Percentiles rank a stretch among this genome's conserved stretches.
These are phyloP conservation scores for Parasteatoda tepidariorum DNA, from an alignment of 1,140 invertebrate genomes.

Conservation along the genomic window DNA sequence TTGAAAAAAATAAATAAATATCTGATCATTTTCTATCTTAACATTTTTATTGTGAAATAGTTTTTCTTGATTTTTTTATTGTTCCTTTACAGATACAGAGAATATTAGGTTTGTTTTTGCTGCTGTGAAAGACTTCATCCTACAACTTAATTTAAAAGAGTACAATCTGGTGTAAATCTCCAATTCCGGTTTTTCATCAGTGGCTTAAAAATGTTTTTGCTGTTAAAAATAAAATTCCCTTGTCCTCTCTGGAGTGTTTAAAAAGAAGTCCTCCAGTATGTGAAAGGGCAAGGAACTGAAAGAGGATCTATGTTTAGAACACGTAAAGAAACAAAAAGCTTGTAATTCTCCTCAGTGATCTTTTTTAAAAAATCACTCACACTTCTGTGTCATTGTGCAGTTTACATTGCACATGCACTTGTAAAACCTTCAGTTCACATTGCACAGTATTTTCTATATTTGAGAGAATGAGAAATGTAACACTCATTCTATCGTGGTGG, in stretches of 20 bases:
- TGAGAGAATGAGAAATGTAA: slow-evolving; percentile 9
- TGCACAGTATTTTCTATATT: slow-evolving; percentile 58
- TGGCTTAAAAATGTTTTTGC: slow-evolving; percentile 27
- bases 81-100: slow-evolving; percentile 87
- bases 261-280: neutral
- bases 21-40: no score
- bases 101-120: slow-evolving; percentile 99
- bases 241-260: neutral
- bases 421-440: slow-evolving; percentile 52
- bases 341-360: slow-evolving; percentile 11
- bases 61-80: slow-evolving; percentile 10
- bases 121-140: slow-evolving; percentile 99
- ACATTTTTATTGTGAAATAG: no score
- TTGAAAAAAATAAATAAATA: no score
- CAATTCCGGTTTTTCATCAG: slow-evolving; percentile 7
- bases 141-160: slow-evolving; percentile 98
- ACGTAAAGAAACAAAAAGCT: slow-evolving; percentile 7
- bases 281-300: neutral
- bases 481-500: neutral
- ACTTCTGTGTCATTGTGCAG: slow-evolving; percentile 54
- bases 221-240: neutral
- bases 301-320: slow-evolving; percentile 22
- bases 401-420: slow-evolving; percentile 47
- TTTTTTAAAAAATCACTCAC: slow-evolving; percentile 46
- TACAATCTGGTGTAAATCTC: slow-evolving; percentile 92